A percentile compares a stretch with the other conserved stretches of the same genome.
These are phyloP conservation scores for Drymonia ruficornis DNA, from an alignment of 2,888 invertebrate species.

Conservation along the genomic window DNA sequence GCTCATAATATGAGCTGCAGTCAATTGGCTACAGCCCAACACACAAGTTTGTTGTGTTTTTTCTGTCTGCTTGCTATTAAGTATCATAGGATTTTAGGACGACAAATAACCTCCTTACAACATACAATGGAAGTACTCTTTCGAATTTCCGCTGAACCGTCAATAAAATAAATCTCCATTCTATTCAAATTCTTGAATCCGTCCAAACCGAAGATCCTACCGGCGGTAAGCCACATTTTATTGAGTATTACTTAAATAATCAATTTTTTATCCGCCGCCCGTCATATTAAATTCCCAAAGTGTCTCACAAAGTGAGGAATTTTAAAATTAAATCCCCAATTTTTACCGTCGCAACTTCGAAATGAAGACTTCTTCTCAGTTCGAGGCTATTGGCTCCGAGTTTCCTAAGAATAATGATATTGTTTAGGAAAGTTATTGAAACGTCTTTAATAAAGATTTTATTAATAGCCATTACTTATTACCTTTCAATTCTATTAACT, in stretches of 20 bases:
- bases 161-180: not conserved
- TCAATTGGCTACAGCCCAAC: too few species aligned
- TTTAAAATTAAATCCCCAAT: slow-evolving; percentile 43
- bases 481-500: not conserved
- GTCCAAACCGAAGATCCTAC: slow-evolving; percentile 9
- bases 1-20: too few species aligned
- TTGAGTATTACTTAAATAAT: slow-evolving; percentile 24
- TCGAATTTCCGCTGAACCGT: too few species aligned
- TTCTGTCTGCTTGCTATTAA: too few species aligned
- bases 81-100: too few species aligned
- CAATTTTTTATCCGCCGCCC: slow-evolving; percentile 23
- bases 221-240: slow-evolving; percentile 19
- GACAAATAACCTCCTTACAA: too few species aligned
- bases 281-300: slow-evolving; percentile 40
- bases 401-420: slow-evolving; percentile 15
- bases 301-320: slow-evolving; percentile 20
- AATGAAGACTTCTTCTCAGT: slow-evolving; percentile 25
- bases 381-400: slow-evolving; percentile 27
- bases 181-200: slow-evolving; percentile 6
- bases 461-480: slow-evolving; percentile 11
- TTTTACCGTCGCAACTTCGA: slow-evolving; percentile 22
- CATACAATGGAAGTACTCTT: too few species aligned
- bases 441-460: slow-evolving; percentile 13
- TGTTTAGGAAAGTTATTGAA: slow-evolving; percentile 28
- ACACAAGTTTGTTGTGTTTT: too few species aligned